Percentiles rank a stretch among this genome's conserved stretches.
Evolutionary conservation across 2,888 invertebrate species (phyloP).

Genomic region (Graphium colonna): DNA sequence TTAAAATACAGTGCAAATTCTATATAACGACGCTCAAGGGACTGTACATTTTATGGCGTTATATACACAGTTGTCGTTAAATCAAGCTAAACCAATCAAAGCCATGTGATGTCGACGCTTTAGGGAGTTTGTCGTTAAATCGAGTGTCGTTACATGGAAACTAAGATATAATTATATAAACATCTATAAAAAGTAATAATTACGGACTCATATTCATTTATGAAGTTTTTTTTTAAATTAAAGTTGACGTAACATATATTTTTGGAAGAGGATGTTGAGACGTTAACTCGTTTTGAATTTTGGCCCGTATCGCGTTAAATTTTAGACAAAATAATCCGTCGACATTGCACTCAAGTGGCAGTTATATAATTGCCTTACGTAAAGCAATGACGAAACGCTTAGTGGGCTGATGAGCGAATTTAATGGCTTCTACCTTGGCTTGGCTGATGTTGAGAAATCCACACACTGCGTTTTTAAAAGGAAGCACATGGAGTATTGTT

Average conservation of each 20-base stretch:
- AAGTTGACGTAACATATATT: slow-evolving; percentile 7
- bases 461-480: slow-evolving; percentile 18
- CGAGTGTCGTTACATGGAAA: no score
- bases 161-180: no score
- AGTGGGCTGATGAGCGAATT: slow-evolving; percentile 51
- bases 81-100: no score
- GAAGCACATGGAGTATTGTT: slow-evolving; percentile 12
- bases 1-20: no score
- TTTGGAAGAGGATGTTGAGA: background rate
- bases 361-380: slow-evolving; percentile 66
- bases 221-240: background rate
- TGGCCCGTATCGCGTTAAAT: slow-evolving; percentile 7
- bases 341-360: slow-evolving; percentile 29
- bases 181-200: no score
- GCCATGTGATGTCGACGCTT: no score
- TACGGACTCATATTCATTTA: background rate
- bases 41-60: no score
- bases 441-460: slow-evolving; percentile 32
- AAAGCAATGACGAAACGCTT: slow-evolving; percentile 58
- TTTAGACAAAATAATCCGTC: slow-evolving; percentile 20
- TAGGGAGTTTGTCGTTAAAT: no score
- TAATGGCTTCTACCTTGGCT: slow-evolving; percentile 52
- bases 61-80: no score
- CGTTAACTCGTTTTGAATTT: background rate
- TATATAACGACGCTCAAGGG: no score